Evolutionary conservation across 2,888 invertebrate species (phyloP).

Genomic region (Brassicogethes aeneus): DNA sequence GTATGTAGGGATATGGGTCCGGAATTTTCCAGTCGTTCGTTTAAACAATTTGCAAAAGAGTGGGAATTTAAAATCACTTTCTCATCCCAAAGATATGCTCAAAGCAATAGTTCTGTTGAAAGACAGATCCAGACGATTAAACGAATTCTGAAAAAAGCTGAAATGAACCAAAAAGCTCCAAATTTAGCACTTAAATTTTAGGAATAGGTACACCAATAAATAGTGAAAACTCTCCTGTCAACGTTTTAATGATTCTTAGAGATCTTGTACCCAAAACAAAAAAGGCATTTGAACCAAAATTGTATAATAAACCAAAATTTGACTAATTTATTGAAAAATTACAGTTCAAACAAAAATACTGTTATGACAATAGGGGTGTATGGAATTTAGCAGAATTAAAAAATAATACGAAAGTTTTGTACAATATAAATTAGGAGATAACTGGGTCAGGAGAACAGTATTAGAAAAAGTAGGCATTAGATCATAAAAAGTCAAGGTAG

Average conservation of each 20-base stretch:
- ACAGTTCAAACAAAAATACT: no score
- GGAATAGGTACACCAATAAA: constrained; percentile 5
- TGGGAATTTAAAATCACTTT: constrained; percentile 3
- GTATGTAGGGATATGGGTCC: constrained; percentile 5
- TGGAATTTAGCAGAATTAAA: no score
- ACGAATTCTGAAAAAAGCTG: constrained; percentile 3
- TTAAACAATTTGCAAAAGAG: neutral
- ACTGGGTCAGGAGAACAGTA: neutral
- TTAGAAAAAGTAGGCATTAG: constrained; percentile 1
- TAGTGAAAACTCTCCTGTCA: neutral
- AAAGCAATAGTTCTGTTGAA: constrained; percentile 6
- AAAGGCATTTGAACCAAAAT: neutral
- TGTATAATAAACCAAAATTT: no score
- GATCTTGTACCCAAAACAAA: neutral
- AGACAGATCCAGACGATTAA: constrained; percentile 4
- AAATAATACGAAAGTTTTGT: neutral
- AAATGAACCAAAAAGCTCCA: constrained; percentile 1
- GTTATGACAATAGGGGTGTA: no score
- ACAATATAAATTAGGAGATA: neutral
- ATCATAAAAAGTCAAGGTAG: neutral
- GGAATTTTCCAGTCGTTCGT: constrained; percentile 1
- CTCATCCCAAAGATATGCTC: constrained; percentile 2
- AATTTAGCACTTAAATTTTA: constrained; percentile 5
- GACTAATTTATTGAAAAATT: no score
- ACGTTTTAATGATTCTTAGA: neutral